Evolutionary conservation across 1,140 invertebrate genomes (phyloP).

Genomic region (Dendrolimus kikuchii): DNA sequence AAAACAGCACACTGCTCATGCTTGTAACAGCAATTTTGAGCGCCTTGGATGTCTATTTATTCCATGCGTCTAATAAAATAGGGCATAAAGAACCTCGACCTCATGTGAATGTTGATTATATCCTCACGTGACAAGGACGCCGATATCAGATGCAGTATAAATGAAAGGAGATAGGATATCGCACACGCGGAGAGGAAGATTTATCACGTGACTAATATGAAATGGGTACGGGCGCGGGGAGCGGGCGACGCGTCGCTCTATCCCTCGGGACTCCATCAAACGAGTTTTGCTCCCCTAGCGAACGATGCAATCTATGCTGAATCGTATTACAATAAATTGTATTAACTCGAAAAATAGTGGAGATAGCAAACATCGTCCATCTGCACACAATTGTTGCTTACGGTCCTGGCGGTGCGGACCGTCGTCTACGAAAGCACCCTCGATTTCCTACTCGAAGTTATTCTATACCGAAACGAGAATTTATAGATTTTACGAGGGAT

Average conservation of each 20-base stretch:
- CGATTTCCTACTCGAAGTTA: constrained; percentile 42
- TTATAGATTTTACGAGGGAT: constrained; percentile 69
- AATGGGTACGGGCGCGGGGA: constrained; percentile 32
- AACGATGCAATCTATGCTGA: constrained; percentile 71
- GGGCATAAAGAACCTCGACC: constrained; percentile 46
- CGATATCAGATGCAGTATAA: constrained; percentile 30
- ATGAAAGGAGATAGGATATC: constrained; percentile 48
- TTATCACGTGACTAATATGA: constrained; percentile 69
- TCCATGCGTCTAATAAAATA: constrained; percentile 17
- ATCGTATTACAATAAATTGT: constrained; percentile 73
- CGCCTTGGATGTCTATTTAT: too few relatives aligned
- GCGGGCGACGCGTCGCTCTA: constrained; percentile 31
- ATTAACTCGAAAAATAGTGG: constrained; percentile 71
- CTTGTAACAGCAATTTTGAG: too few relatives aligned
- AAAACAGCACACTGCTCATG: too few relatives aligned
- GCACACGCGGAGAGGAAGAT: constrained; percentile 38
- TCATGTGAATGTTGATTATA: constrained; percentile 49
- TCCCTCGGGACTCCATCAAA: constrained; percentile 68
- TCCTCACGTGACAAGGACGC: constrained; percentile 47
- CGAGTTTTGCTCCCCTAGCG: constrained; percentile 65
- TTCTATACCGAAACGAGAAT: constrained; percentile 41
- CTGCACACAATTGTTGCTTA: constrained; percentile 61
- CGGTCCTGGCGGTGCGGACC: constrained; percentile 21
- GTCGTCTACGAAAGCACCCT: constrained; percentile 36
- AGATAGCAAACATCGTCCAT: constrained; percentile 71